These are phyloP conservation scores for Cettia cetti DNA, from an alignment of 2,113 vertebrate species.

Conservation along the genomic window DNA sequence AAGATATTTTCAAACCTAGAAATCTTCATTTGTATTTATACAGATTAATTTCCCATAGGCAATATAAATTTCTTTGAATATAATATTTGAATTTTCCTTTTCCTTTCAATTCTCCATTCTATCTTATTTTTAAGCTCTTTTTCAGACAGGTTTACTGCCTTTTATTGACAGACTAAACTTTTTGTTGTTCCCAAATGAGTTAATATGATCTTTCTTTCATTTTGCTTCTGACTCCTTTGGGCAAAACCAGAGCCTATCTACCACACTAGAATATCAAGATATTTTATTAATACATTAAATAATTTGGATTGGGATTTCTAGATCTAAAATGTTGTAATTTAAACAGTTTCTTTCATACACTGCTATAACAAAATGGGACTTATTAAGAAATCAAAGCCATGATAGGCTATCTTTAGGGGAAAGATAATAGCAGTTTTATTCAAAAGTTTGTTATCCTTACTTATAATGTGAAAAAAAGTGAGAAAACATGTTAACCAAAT, in stretches of 20 bases:
- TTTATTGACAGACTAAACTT: not conserved
- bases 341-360: not conserved
- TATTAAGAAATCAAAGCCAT: not conserved
- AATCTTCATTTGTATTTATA: not conserved
- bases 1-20: not conserved
- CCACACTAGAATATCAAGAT: not conserved
- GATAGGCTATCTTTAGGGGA: not conserved
- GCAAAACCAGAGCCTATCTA: not conserved
- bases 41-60: not conserved
- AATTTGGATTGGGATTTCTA: not conserved
- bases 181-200: not conserved
- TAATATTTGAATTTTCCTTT: not conserved
- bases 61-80: not conserved
- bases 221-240: not conserved
- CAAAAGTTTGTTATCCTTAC: not conserved
- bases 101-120: not conserved
- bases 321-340: not conserved
- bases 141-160: not conserved
- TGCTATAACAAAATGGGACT: not conserved
- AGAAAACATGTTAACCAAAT: not conserved
- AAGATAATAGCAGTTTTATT: not conserved
- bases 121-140: not conserved
- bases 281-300: conserved; percentile 1
- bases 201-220: not conserved
- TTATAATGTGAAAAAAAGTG: not conserved